Percentiles rank a stretch among this genome's conserved stretches.
phyloP scores from a whole-genome alignment of 2,797 vertebrate species.

The Typhlichthys subterraneus region DNA sequence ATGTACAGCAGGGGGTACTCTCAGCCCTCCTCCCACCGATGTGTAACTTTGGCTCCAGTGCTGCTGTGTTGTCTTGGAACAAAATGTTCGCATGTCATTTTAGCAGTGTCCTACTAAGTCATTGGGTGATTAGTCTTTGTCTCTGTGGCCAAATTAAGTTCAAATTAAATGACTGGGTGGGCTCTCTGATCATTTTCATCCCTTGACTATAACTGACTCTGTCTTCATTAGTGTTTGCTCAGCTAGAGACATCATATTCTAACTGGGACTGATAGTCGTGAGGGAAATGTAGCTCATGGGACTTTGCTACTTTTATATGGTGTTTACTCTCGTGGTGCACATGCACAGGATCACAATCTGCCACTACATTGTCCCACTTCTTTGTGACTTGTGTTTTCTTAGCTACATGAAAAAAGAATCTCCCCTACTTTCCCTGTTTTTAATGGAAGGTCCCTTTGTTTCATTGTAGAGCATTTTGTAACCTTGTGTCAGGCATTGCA shows the following conservation, averaged over 20 bases:
- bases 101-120: conserved; percentile 30
- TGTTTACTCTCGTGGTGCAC: conserved; percentile 6
- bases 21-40: conserved; percentile 17
- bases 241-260: conserved; percentile 22
- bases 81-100: conserved; percentile 61
- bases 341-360: conserved; percentile 2
- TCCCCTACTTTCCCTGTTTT: no score
- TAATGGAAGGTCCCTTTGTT: no score
- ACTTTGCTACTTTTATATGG: conserved; percentile 13
- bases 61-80: conserved; percentile 25
- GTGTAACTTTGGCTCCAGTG: conserved; percentile 5
- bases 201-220: conserved; percentile 29
- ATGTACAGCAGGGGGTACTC: conserved; percentile 66
- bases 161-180: conserved; percentile 50
- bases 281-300: conserved; percentile 10
- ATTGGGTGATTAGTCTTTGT: conserved; percentile 56
- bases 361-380: conserved; percentile 7
- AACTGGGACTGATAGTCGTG: background rate
- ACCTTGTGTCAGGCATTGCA: background rate
- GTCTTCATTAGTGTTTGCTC: conserved; percentile 28
- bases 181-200: conserved; percentile 30
- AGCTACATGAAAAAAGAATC: background rate
- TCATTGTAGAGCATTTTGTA: no score
- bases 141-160: conserved; percentile 29
- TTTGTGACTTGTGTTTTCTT: background rate